Evolutionary conservation across 2,113 vertebrate species (phyloP), one percentile per base, ranked within the genome.

Genomic region (Rhizomys pruinosus): DNA sequence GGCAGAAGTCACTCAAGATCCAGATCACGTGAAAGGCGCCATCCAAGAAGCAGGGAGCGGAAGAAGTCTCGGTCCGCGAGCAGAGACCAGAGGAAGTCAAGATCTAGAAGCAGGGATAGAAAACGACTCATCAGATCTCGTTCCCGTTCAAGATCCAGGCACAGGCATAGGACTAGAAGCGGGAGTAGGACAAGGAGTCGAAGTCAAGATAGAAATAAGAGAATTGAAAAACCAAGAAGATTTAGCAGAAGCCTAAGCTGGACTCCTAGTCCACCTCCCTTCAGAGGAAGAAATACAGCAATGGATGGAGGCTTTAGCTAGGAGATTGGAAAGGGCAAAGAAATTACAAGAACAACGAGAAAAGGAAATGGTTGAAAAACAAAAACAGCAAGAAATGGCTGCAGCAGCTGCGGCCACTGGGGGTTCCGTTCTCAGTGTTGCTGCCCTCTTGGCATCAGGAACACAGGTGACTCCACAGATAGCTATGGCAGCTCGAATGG

Each of bases 401-500:
- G 55, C 52, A 98, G 98, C 98, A 0, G 98, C 98, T 29, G 98
- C 97, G 64, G 98, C 98, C 64, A 98, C 98, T 0, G 97, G 99
- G 37, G 98, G 98, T 88, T 99, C 99, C 0, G 98, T 98, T 29
- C 98, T 99, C 89, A 99, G 99, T 1, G 99, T 99, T 22, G 99
- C 99, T 0, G 99, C 99, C 57, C 98, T 99, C 34, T 98, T 99
- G 97, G 99, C 99, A 0, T 99, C 99, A 0, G 99, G 99, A 92
- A 99, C 99, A 0, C 99, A 99, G 97, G 99, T 99, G 92, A 99
- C 99, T 19, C 99, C 99, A 94, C 99, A 99, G 96, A 99, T 99
- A 6, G 99, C 99, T 55, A 99, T 99, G 99, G 99, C 99, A 61
- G 99, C 99, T 68, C 99, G 99, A 81, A 99, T 99, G 99, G 99